These are phyloP conservation scores for Heteromurus nitidus DNA, from an alignment of 2,888 invertebrate species.

Conservation along the genomic window DNA sequence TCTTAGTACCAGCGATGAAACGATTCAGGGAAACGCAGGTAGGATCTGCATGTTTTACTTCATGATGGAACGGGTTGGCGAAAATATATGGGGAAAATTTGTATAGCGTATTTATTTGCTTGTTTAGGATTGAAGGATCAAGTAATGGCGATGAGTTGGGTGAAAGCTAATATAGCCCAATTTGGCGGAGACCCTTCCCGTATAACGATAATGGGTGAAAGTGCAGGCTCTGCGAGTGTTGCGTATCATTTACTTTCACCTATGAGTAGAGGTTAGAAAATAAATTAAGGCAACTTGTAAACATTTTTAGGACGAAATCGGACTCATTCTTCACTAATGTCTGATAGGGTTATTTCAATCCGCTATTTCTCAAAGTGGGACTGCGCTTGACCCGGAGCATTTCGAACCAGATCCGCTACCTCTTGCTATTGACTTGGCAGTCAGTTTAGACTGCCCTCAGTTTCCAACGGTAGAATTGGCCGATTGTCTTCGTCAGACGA, in stretches of 20 bases:
- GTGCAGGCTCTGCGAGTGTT: conserved; percentile 55
- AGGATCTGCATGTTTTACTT: conserved; percentile 30
- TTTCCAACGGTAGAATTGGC: conserved; percentile 49
- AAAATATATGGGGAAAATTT: background rate
- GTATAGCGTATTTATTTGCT: no score
- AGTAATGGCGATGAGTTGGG: conserved; percentile 53
- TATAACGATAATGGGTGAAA: conserved; percentile 55
- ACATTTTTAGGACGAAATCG: background rate
- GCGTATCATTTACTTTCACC: conserved; percentile 58
- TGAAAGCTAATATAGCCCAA: conserved; percentile 40
- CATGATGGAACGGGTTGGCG: no score
- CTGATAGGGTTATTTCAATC: conserved; percentile 61
- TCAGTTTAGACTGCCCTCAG: conserved; percentile 66
- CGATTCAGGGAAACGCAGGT: conserved; percentile 69
- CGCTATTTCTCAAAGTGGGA: conserved; percentile 65
- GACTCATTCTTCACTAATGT: no score
- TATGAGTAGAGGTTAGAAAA: conserved; percentile 57
- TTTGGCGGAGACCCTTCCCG: conserved; percentile 53
- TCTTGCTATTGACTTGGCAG: conserved; percentile 64
- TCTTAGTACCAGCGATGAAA: conserved; percentile 68
- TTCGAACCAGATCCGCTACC: conserved; percentile 59
- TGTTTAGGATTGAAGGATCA: conserved; percentile 41
- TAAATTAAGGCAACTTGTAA: background rate
- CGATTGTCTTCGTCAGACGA: conserved; percentile 53
- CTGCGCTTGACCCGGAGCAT: conserved; percentile 65